A percentile compares a stretch with the other conserved stretches of the same genome.
Conservation (phyloP, 2,113 vertebrate species). For the Sceloporus tristichus region DNA sequence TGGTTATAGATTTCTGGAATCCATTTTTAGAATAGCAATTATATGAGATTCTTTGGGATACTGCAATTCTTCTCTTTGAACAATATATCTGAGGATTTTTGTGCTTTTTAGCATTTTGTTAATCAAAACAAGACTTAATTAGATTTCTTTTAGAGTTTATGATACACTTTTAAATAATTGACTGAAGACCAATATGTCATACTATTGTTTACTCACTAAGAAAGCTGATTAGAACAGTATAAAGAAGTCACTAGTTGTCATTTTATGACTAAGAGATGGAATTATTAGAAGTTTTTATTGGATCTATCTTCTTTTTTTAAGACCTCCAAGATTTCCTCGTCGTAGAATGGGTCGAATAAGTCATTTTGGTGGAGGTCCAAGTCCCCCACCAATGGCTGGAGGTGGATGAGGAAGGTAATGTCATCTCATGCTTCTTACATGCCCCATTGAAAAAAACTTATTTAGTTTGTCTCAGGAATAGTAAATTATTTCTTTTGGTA, state of each 20-base stretch:
- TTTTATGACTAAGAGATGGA: background rate
- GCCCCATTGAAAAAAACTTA: background rate
- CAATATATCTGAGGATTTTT: background rate
- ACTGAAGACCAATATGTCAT: background rate
- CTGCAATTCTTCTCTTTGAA: background rate
- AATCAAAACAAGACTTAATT: background rate
- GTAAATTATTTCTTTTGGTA: background rate
- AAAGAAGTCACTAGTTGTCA: background rate
- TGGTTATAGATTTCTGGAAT: background rate
- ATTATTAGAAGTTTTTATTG: background rate
- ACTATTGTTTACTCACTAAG: background rate
- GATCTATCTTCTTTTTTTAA: conserved; percentile 59
- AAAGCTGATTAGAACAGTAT: background rate
- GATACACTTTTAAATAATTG: background rate
- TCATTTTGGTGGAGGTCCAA: conserved; percentile 85
- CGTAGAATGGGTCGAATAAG: conserved; percentile 93
- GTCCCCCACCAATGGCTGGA: conserved; percentile 93
- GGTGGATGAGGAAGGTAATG: conserved; percentile 98
- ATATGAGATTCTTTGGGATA: background rate
- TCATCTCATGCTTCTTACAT: conserved; percentile 30
- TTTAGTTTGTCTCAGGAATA: background rate
- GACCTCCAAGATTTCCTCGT: conserved; percentile 89
- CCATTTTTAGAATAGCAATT: background rate
- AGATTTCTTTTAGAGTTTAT: background rate
- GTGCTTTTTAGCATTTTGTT: background rate